Evolutionary conservation across 2,888 invertebrate genomes (phyloP).

Genomic region (Yponomeuta malinellus): DNA sequence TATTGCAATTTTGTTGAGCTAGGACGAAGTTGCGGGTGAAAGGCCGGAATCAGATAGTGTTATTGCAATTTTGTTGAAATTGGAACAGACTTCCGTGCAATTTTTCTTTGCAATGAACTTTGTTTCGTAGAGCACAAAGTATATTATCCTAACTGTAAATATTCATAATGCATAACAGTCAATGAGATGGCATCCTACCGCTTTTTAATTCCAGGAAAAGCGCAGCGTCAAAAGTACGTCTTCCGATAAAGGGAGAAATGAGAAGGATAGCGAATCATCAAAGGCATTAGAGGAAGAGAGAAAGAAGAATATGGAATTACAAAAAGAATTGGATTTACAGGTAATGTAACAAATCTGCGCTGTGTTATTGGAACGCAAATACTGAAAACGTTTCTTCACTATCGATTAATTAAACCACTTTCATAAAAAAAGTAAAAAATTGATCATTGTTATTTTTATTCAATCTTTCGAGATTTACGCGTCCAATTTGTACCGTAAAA

Average conservation of each 20-base stretch:
- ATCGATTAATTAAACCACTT: no score
- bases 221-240: slow-evolving; percentile 64
- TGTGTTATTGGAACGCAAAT: no score
- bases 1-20: not conserved
- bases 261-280: slow-evolving; percentile 74
- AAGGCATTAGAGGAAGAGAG: slow-evolving; percentile 85
- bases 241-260: slow-evolving; percentile 63
- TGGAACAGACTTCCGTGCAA: not conserved
- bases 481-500: no score
- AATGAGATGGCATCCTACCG: not conserved
- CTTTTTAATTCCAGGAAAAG: slow-evolving; percentile 58
- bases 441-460: no score
- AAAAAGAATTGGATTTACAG: slow-evolving; percentile 93
- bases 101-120: not conserved
- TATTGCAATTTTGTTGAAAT: not conserved
- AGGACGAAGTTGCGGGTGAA: no score
- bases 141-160: not conserved
- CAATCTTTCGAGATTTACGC: no score
- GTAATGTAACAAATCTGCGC: slow-evolving; percentile 30
- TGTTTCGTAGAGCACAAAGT: not conserved
- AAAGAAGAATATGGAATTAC: slow-evolving; percentile 83
- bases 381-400: no score
- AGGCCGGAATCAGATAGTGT: not conserved
- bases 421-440: no score
- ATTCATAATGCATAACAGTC: not conserved